Evolutionary conservation across 2,113 vertebrate genomes (phyloP).

Genomic region (Ophthalmolycus amberensis): DNA sequence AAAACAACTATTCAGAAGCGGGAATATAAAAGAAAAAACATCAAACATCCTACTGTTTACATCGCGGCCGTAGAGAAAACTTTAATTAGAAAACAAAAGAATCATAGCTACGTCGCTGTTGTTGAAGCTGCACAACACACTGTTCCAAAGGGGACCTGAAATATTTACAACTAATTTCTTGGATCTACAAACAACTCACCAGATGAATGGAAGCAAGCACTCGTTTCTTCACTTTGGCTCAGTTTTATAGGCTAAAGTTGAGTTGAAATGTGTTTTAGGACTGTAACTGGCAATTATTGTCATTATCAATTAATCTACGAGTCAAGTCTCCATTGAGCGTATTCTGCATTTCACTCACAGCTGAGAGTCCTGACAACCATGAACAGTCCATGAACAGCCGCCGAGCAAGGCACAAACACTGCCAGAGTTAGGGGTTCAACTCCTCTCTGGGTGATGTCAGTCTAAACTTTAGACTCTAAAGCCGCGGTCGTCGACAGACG

Average conservation of each 20-base stretch:
- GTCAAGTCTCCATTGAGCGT: neutral
- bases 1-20: too few relatives aligned
- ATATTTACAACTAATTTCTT: too few relatives aligned
- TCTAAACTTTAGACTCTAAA: neutral
- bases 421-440: neutral
- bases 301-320: neutral
- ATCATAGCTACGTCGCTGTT: too few relatives aligned
- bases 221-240: too few relatives aligned
- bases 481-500: neutral
- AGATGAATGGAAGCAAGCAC: too few relatives aligned
- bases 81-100: too few relatives aligned
- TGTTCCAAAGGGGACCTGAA: too few relatives aligned
- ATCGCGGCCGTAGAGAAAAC: too few relatives aligned
- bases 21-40: too few relatives aligned
- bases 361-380: slow-evolving; percentile 41
- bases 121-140: too few relatives aligned
- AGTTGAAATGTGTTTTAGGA: too few relatives aligned
- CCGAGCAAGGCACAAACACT: neutral
- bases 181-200: too few relatives aligned
- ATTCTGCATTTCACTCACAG: slow-evolving; percentile 37
- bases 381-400: neutral
- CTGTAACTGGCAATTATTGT: neutral
- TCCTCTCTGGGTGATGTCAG: neutral
- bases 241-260: neutral
- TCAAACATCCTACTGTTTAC: neutral